A percentile compares a stretch with the other conserved stretches of the same genome.
Evolutionary conservation across 2,113 vertebrate species (phyloP).

Genomic region (Mustelus asterias): DNA sequence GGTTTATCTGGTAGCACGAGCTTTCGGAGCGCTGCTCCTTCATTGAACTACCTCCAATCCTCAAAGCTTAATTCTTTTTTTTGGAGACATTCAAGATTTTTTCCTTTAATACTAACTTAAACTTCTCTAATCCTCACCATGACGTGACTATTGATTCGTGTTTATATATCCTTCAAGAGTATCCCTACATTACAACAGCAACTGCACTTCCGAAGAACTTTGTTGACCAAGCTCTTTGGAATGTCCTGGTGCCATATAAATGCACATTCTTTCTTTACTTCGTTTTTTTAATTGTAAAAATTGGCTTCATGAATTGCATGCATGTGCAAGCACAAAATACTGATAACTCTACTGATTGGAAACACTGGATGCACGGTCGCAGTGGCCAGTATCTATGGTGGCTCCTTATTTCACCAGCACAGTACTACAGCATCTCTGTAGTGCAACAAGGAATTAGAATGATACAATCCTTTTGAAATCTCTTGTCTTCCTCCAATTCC

Average conservation of each 20-base stretch:
- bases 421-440: neutral
- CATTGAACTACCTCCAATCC: no score
- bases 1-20: no score
- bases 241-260: neutral
- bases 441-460: neutral
- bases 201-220: neutral
- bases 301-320: neutral
- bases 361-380: neutral
- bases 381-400: neutral
- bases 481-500: neutral
- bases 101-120: no score
- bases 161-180: neutral
- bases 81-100: no score
- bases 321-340: neutral
- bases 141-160: neutral
- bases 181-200: neutral
- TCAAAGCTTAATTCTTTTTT: no score
- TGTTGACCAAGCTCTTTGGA: neutral
- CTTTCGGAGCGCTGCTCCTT: no score
- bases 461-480: neutral
- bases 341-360: neutral
- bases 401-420: neutral
- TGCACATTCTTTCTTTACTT: neutral
- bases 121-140: neutral
- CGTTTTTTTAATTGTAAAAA: neutral